Conservation (phyloP, 2,797 vertebrate species). For the Spinibarbus caldwelli region DNA sequence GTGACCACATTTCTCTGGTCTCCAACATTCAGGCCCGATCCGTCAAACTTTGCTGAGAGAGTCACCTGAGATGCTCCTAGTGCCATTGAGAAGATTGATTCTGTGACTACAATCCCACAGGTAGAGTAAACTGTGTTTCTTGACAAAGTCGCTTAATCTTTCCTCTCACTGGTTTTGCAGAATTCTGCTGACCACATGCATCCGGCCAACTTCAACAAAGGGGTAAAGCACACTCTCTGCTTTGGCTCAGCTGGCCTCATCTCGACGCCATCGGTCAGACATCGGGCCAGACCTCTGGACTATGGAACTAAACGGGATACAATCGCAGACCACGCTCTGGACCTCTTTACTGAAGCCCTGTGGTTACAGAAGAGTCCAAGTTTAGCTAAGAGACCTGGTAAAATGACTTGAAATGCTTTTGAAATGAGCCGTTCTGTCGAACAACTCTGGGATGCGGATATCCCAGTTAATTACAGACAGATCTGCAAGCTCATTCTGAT, state of each 20-base stretch:
- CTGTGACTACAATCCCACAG: constrained; percentile 49
- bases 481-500: constrained; percentile 56
- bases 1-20: constrained; percentile 1
- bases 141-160: constrained; percentile 59
- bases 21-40: background rate
- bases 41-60: constrained; percentile 4
- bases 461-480: constrained; percentile 57
- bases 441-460: constrained; percentile 49
- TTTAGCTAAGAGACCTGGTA: constrained; percentile 16
- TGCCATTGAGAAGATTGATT: constrained; percentile 48
- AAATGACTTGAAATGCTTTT: background rate
- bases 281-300: constrained; percentile 10
- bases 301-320: constrained; percentile 7
- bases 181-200: constrained; percentile 28
- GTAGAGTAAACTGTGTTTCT: constrained; percentile 55
- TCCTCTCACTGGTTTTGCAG: constrained; percentile 29
- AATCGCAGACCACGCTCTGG: background rate
- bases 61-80: constrained; percentile 14
- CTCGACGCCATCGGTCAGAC: constrained; percentile 24
- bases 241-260: constrained; percentile 9
- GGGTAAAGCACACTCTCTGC: constrained; percentile 19
- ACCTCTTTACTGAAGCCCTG: background rate
- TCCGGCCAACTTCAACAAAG: constrained; percentile 35
- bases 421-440: background rate
- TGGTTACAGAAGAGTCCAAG: constrained; percentile 22